Conservation (phyloP, 2,888 invertebrate genomes). For the Hedya salicella region DNA sequence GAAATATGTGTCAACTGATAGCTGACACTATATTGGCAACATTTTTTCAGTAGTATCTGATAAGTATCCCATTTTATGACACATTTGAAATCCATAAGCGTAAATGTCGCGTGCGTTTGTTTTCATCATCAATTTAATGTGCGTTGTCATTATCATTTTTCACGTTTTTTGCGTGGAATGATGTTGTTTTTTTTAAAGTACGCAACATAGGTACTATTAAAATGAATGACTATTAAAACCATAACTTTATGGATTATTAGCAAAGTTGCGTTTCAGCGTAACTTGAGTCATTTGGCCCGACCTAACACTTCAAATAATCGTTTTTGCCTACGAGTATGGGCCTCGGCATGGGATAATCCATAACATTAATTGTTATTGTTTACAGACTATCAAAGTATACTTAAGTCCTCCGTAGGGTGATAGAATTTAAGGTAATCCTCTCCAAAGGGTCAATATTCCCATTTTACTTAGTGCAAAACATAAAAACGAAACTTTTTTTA, state of each 20-base stretch:
- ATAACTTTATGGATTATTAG: slow-evolving; percentile 46
- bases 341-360: slow-evolving; percentile 32
- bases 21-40: slow-evolving; percentile 19
- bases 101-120: slow-evolving; percentile 11
- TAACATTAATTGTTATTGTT: slow-evolving; percentile 34
- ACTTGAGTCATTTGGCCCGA: slow-evolving; percentile 50
- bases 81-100: slow-evolving; percentile 14
- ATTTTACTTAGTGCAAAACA: too few relatives aligned
- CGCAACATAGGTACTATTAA: too few relatives aligned
- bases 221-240: slow-evolving; percentile 34
- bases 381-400: slow-evolving; percentile 23
- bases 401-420: background rate
- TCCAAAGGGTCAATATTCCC: background rate
- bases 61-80: slow-evolving; percentile 21
- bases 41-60: slow-evolving; percentile 21
- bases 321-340: slow-evolving; percentile 41
- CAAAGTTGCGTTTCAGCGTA: slow-evolving; percentile 47
- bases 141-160: background rate
- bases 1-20: slow-evolving; percentile 37
- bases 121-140: background rate
- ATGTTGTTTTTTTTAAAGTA: background rate
- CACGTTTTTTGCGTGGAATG: background rate
- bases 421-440: slow-evolving; percentile 6
- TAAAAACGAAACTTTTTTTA: too few relatives aligned
- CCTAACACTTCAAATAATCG: slow-evolving; percentile 46